phyloP scores from a whole-genome alignment of 2,797 vertebrate genomes.

The Enteromius thamalakanensis region DNA sequence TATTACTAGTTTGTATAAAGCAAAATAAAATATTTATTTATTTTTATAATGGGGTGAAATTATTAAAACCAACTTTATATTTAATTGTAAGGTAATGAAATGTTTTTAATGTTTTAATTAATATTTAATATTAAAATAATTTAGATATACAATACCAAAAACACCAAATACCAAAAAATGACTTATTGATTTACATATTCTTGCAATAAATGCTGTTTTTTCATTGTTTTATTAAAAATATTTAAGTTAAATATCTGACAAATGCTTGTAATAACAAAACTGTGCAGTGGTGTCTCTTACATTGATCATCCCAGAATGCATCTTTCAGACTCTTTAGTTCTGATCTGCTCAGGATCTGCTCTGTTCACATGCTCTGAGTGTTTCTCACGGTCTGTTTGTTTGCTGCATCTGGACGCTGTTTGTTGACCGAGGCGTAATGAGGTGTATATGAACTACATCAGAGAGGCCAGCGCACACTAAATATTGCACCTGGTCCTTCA shows the following conservation, averaged over 20 bases:
- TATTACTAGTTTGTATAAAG: background rate
- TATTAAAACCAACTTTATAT: no score
- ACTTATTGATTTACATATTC: no score
- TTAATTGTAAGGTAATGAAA: no score
- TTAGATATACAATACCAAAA: no score
- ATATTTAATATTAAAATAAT: no score
- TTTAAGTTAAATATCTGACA: background rate
- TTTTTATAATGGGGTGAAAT: background rate
- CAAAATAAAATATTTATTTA: background rate
- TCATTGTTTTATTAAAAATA: no score
- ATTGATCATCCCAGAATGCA: no score
- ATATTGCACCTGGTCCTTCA: conserved; percentile 40
- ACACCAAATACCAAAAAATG: no score
- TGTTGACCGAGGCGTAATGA: conserved; percentile 56
- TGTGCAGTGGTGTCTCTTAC: no score
- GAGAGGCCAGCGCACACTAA: conserved; percentile 54
- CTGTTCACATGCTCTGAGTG: background rate
- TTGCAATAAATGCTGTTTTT: no score
- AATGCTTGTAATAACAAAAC: background rate
- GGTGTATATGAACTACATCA: conserved; percentile 59
- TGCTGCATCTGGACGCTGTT: conserved; percentile 53
- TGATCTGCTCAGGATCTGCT: background rate
- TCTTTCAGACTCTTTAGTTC: background rate
- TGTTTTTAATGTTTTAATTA: no score
- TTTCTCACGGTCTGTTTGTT: conserved; percentile 18